Conservation (phyloP, 2,888 invertebrate genomes). For the Micropterix aruncella region DNA sequence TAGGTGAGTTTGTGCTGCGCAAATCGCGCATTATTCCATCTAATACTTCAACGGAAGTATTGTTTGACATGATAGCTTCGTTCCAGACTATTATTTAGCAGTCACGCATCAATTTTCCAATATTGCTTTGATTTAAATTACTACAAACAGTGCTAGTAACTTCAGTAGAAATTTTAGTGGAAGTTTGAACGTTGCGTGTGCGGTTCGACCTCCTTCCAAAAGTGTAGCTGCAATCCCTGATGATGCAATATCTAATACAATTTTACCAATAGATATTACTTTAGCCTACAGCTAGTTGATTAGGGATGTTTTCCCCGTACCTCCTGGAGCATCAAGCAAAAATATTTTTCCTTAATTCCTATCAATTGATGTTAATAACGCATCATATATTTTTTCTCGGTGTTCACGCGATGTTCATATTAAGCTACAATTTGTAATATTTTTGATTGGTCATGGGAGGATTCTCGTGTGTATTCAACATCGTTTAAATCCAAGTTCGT, state of each 20-base stretch:
- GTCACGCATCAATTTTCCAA: slow-evolving; percentile 6
- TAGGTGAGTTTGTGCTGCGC: too few relatives aligned
- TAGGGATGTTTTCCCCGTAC: not conserved
- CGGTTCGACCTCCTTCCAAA: too few relatives aligned
- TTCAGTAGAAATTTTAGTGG: slow-evolving; percentile 12
- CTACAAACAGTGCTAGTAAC: slow-evolving; percentile 3
- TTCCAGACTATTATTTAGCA: slow-evolving; percentile 13
- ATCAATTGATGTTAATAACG: not conserved
- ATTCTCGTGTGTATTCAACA: too few relatives aligned
- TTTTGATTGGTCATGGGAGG: too few relatives aligned
- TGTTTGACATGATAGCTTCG: slow-evolving; percentile 11
- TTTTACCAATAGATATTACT: not conserved
- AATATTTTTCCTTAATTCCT: not conserved
- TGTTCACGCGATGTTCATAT: not conserved
- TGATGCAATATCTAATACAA: slow-evolving; percentile 12
- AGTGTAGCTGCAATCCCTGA: too few relatives aligned
- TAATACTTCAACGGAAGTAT: slow-evolving; percentile 3
- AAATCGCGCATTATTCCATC: slow-evolving; percentile 6
- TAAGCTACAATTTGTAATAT: too few relatives aligned
- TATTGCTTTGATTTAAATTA: slow-evolving; percentile 3
- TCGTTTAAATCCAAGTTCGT: too few relatives aligned
- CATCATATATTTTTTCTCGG: not conserved
- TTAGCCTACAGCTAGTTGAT: not conserved
- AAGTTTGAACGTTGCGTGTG: slow-evolving; percentile 16
- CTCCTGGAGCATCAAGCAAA: not conserved